A percentile compares a stretch with the other conserved stretches of the same genome.
Conservation (phyloP, 1,140 invertebrate genomes). For the Galleria mellonella region DNA sequence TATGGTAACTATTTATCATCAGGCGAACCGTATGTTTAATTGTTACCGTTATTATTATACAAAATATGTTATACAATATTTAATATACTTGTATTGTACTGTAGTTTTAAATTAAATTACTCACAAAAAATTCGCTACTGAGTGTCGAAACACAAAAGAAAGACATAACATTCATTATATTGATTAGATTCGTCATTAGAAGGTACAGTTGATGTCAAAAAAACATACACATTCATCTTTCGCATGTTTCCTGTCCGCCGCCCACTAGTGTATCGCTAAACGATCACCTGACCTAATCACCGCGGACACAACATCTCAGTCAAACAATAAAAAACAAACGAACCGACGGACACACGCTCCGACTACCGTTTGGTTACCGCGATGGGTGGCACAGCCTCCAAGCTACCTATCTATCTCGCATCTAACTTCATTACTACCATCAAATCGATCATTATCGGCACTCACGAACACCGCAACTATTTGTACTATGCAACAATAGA, state of each 20-base stretch:
- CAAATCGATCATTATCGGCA: conserved; percentile 58
- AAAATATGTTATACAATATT: too few relatives aligned
- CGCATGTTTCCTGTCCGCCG: conserved; percentile 11
- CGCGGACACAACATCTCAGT: conserved; percentile 34
- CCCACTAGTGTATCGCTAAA: conserved; percentile 8
- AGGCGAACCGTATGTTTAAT: too few relatives aligned
- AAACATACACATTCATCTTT: background rate
- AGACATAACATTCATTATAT: background rate
- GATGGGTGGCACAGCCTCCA: conserved; percentile 47
- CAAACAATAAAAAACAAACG: conserved; percentile 31
- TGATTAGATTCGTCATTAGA: too few relatives aligned
- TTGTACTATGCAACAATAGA: conserved; percentile 70
- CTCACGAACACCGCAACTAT: conserved; percentile 56
- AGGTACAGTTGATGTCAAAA: too few relatives aligned
- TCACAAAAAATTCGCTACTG: too few relatives aligned
- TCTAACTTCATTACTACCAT: conserved; percentile 56
- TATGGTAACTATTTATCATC: too few relatives aligned
- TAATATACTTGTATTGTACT: too few relatives aligned
- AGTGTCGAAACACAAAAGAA: background rate
- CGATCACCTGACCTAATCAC: conserved; percentile 17
- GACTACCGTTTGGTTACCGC: conserved; percentile 56
- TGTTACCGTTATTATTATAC: too few relatives aligned
- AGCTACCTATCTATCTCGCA: conserved; percentile 30
- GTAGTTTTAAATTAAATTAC: too few relatives aligned
- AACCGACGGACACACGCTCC: conserved; percentile 9